Base-by-base conservation (phyloP, 2,888 invertebrate species). In the Melanargia galathea region DNA sequence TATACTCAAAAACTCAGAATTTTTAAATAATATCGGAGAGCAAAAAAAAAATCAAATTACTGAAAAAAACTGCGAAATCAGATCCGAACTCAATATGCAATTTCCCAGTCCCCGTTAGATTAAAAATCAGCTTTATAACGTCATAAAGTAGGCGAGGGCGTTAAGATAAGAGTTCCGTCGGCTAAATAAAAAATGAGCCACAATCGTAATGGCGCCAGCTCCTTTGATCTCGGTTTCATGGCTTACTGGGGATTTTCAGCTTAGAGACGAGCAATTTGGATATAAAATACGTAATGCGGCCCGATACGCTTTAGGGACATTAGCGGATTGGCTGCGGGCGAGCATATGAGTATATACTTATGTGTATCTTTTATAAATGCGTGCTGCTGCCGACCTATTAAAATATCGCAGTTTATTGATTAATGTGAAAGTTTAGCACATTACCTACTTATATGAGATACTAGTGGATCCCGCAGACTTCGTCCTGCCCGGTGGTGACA, bases 131-230 rank as follows among this genome's bases (percentile, higher is more conserved):
- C 90, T 90, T 91, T 90, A 91, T 89, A 83, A 87, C 90, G 79
- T 90, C 89, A 91, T 90, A 91, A 91, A 90, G 82, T 83, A 89
- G 77, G 78, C 80, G 77, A 81, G 79, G 73, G 78, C 83, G 83
- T 86, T 86, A 87, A 90, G 90, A 90, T 90, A 90, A 91, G 87
- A 89, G 83, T 80, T 78, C 78, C 74, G 74, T 73, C 69, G 70
- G 80, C 83, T 91, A 90, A 91, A 91, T 91, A 91, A 91, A 90
- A 90, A 89, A 91, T 91, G 90, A 90, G 91, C 90, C 89, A 83
- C 90, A 90, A 87, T 88, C 83, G 90, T 88, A 90, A 90, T 87
- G 86, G 87, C 76, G 78, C 76, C 73, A 76, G 82, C 79, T 77
- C 82, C 87, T 91, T 91, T 91, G 91, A 91, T 90, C 90, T 90